Base-by-base conservation (phyloP, 2,113 vertebrate species). In the Nannobrachium achirus region DNA sequence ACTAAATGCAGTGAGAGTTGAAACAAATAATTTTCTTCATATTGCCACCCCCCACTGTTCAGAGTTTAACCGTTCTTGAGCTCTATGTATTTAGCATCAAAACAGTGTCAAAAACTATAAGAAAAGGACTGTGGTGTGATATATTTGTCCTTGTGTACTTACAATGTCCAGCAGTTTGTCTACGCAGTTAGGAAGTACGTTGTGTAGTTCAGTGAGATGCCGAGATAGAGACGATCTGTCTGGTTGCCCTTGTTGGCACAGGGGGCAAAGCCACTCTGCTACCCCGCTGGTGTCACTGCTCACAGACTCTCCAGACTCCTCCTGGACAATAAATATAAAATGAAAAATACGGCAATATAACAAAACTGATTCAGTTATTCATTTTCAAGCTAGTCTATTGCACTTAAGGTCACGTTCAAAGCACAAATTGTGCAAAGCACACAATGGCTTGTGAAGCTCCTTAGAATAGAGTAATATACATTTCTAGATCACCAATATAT, bases 191-290 rank as follows among this genome's bases (percentile, higher is more conserved):
- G 90, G 87, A 85, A 93, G 91, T 49, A 94, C 92, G 33, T 89
- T 93, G 85, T 94, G 93, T 87, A 91, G 89, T 66, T 88, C 82
- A 2, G 88, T 89, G 80, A 94, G 91, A 78, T 94, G 93, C 55
- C 63, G 59, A 68, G 92, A 88, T 50, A 94, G 82, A 68, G 84
- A 89, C 55, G 81, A 77, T 80, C 87, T 84, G 84, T 91, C 80
- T 7, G 73, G 19, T 75, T 92, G 89, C 64, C 87, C 84, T 85
- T 88, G 85, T 82, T 93, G 91, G 85, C 92, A 93, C 73, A 94
- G 83, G 63, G 92, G 92, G 78, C 93, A 94, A 53, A 90, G 75
- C 92, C 92, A 92, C 81, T 82, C 68, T 56, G 78, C 82, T 74
- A 80, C 84, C 71, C 88, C 82, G 86, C 89, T 89, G 68, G 78